A percentile compares a stretch with the other conserved stretches of the same genome.
Evolutionary conservation across 92 coral and sea anemone species (phyloP).

Genomic region (Actinostola sp.): DNA sequence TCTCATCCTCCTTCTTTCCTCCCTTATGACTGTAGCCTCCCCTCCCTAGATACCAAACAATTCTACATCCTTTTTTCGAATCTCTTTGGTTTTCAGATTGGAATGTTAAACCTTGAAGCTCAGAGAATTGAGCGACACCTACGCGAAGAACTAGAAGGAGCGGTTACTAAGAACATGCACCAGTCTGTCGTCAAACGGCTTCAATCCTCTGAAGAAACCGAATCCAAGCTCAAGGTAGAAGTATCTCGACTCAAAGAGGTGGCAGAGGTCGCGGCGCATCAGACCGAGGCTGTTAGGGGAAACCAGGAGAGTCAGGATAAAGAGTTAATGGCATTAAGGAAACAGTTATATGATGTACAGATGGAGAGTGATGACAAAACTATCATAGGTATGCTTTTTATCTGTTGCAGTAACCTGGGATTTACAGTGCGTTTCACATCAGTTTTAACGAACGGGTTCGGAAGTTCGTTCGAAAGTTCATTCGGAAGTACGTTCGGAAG

Average conservation of each 20-base stretch:
- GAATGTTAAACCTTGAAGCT: slow-evolving; percentile 87
- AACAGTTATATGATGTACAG: slow-evolving; percentile 92
- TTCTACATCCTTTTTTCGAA: too few species aligned
- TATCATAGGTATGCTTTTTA: slow-evolving; percentile 82
- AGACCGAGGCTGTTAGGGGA: slow-evolving; percentile 88
- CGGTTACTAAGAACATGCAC: slow-evolving; percentile 81
- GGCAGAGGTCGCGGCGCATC: slow-evolving; percentile 98
- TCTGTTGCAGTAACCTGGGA: too few species aligned
- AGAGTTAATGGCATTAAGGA: slow-evolving; percentile 92
- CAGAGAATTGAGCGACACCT: slow-evolving; percentile 88
- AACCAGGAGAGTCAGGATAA: slow-evolving; percentile 92
- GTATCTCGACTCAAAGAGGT: slow-evolving; percentile 93
- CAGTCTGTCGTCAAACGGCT: slow-evolving; percentile 67
- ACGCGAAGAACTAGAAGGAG: slow-evolving; percentile 88
- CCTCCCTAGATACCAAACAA: too few species aligned
- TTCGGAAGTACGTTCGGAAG: too few species aligned
- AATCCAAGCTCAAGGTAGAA: slow-evolving; percentile 90
- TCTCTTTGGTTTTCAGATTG: slow-evolving; percentile 56
- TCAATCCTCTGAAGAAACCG: slow-evolving; percentile 83
- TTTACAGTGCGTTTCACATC: too few species aligned
- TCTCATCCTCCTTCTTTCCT: too few species aligned
- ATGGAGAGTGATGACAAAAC: slow-evolving; percentile 98
- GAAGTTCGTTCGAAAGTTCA: too few species aligned
- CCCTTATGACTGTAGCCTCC: too few species aligned
- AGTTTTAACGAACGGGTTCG: too few species aligned